These are phyloP conservation scores for Wasmannia auropunctata DNA, from an alignment of 1,140 invertebrate species.

Conservation along the genomic window DNA sequence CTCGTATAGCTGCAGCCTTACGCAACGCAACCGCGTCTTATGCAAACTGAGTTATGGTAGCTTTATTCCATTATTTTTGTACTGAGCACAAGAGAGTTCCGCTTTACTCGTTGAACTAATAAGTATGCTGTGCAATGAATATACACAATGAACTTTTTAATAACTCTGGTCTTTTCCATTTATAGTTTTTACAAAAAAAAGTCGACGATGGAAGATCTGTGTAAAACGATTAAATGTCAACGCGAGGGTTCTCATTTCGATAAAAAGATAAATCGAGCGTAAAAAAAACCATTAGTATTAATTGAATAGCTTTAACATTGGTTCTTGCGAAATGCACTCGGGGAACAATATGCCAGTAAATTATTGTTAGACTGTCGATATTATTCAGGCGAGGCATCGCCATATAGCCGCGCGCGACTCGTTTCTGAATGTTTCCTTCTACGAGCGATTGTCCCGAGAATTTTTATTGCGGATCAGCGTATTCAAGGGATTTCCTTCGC, in stretches of 20 bases:
- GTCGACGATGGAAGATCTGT: background rate
- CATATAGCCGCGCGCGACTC: background rate
- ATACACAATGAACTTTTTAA: constrained; percentile 30
- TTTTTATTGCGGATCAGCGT: constrained; percentile 72
- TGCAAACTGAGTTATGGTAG: constrained; percentile 26
- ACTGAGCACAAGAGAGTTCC: background rate
- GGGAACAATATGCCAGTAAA: constrained; percentile 41
- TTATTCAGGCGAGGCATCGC: constrained; percentile 36
- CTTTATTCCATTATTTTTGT: constrained; percentile 39
- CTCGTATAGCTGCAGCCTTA: background rate
- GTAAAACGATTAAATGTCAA: constrained; percentile 5
- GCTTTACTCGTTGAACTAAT: constrained; percentile 8
- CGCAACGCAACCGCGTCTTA: constrained; percentile 13
- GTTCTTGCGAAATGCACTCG: constrained; percentile 24
- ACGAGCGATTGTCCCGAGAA: constrained; percentile 39
- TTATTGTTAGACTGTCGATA: constrained; percentile 59
- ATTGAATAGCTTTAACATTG: constrained; percentile 30
- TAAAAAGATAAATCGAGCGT: constrained; percentile 32
- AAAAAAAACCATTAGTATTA: constrained; percentile 14
- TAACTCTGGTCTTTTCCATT: background rate
- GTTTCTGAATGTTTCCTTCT: constrained; percentile 32
- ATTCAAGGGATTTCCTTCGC: constrained; percentile 66
- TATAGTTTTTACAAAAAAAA: constrained; percentile 20
- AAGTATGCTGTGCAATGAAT: constrained; percentile 8
- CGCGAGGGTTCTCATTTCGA: background rate